phyloP scores from a whole-genome alignment of 2,113 vertebrate genomes.

The Tinamus guttatus region DNA sequence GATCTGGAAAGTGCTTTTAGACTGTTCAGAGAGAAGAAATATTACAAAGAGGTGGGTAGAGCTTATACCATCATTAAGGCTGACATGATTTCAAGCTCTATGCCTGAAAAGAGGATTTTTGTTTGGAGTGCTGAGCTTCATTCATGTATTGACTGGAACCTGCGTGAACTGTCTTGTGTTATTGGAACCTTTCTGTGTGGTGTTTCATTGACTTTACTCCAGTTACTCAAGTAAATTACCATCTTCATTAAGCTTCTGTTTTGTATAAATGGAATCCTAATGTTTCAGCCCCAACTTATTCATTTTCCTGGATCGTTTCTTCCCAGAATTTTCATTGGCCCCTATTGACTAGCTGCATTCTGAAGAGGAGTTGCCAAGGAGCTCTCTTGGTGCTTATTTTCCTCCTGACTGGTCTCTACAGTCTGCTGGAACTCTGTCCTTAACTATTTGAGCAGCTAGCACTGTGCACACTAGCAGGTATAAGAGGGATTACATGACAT shows the following conservation, averaged over 20 bases:
- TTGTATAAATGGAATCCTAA: background rate
- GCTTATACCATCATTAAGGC: background rate
- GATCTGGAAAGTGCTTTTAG: background rate
- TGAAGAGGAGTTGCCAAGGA: background rate
- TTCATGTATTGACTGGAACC: background rate
- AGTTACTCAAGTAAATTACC: background rate
- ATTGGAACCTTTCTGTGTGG: background rate
- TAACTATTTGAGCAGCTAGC: background rate
- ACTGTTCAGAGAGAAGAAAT: background rate
- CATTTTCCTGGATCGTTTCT: background rate
- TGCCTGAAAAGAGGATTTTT: background rate
- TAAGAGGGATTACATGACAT: background rate
- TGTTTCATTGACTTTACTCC: background rate
- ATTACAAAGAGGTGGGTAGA: background rate
- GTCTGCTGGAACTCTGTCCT: background rate
- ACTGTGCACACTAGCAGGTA: no score
- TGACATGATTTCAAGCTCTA: background rate
- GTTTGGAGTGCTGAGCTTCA: background rate
- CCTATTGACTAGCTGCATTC: background rate
- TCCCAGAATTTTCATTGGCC: background rate
- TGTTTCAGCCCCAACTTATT: background rate
- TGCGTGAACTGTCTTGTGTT: background rate
- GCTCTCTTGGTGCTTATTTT: background rate
- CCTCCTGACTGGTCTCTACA: background rate
- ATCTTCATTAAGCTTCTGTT: background rate